phyloP scores from a whole-genome alignment of 2,888 invertebrate species.

The Rhimphoctona megacephalus region DNA sequence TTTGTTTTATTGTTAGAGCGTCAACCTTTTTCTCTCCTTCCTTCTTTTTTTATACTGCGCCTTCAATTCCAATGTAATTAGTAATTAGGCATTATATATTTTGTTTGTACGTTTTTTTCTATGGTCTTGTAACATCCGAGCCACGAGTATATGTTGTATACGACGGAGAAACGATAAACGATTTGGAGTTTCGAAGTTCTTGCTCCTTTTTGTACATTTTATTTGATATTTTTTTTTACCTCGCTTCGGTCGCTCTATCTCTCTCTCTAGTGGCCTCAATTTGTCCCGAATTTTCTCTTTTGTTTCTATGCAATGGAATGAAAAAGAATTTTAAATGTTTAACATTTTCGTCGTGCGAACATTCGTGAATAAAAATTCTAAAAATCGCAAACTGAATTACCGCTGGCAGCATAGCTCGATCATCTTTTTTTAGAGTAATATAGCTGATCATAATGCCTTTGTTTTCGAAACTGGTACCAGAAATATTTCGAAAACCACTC shows the following conservation, averaged over 20 bases:
- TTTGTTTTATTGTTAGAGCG: conserved; percentile 35
- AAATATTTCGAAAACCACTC: background rate
- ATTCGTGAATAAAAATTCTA: background rate
- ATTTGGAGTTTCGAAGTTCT: conserved; percentile 60
- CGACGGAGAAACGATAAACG: conserved; percentile 59
- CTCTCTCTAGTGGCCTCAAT: background rate
- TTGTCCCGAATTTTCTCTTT: background rate
- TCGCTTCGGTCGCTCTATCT: background rate
- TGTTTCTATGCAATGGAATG: background rate
- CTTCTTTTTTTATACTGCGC: conserved; percentile 50
- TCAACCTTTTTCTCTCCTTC: conserved; percentile 26
- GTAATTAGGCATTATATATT: conserved; percentile 60
- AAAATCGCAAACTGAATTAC: background rate
- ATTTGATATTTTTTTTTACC: conserved; percentile 50
- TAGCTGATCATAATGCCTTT: background rate
- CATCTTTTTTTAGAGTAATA: background rate
- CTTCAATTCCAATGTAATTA: conserved; percentile 62
- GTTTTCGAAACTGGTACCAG: background rate
- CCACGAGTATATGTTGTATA: conserved; percentile 62
- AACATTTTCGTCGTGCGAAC: too few species aligned
- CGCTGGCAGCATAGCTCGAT: background rate
- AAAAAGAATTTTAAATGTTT: too few species aligned
- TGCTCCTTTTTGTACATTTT: conserved; percentile 47
- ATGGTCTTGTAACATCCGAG: conserved; percentile 61
- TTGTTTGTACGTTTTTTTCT: conserved; percentile 64